Evolutionary conservation across 2,888 invertebrate genomes (phyloP), one percentile per base, ranked within the genome.

Genomic region (Xiphydria camelus): DNA sequence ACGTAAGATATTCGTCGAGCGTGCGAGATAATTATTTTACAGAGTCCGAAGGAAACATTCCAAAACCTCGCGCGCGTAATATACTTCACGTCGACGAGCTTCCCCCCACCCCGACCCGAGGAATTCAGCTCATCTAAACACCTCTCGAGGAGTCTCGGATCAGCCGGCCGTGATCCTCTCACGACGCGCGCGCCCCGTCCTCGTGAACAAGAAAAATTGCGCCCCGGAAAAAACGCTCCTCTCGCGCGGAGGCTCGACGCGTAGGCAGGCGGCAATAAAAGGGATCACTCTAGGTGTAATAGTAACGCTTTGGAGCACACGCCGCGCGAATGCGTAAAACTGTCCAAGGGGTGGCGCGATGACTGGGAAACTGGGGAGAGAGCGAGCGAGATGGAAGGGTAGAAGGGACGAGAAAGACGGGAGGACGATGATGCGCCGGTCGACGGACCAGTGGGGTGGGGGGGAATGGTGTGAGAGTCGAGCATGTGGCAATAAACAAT

Each of bases 401-500:
- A 9, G 18, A 18, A 10, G 10, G 31, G 40, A 23, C 21, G 34
- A 39, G 18, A 12, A 21, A 33, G 33, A 25, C 19, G 33, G 31
- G 4, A n/a, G n/a, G n/a, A n/a, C 32, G 42, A 46, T 46, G 43
- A 46, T 42, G 44, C 38, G 49, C 49, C 51, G 54, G 53, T 51
- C 44, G 4, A 26, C 12, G 26, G 26, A 26, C n/a, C 3, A 3
- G 14, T 0, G 26, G 14, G 10, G 41, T 43, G 49, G 51, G 51
- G 45, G 33, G 35, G 43, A 41, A 47, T 53, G 46, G 49, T 63
- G 59, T 62, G 64, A 57, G 60, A 66, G 53, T 48, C 53, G 58
- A 65, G 63, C 65, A 62, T 60, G 63, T 65, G 68, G 63, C 60
- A 57, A 66, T 67, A 67, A 68, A 63, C 65, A 68, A 68, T 68